Conservation (phyloP, 2,888 invertebrate species). For the Physocephala rufipes region DNA sequence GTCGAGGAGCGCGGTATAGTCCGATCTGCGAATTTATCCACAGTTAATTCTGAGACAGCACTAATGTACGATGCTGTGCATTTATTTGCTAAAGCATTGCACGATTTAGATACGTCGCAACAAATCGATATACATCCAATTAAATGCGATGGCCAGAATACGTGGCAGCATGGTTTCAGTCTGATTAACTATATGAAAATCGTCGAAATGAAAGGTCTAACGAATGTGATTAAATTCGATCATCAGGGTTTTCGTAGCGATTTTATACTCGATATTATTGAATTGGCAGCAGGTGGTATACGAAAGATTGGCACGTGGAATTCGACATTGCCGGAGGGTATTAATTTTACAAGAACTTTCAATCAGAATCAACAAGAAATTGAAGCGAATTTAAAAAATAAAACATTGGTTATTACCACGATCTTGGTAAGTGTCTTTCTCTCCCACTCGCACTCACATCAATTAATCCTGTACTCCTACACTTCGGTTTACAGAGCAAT, state of each 20-base stretch:
- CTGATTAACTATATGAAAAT: constrained; percentile 97
- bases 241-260: constrained; percentile 92
- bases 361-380: constrained; percentile 88
- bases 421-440: constrained; percentile 77
- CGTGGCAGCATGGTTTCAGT: constrained; percentile 94
- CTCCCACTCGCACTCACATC: too few relatives aligned
- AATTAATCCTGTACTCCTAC: neutral
- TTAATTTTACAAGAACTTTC: constrained; percentile 87
- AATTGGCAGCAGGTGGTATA: constrained; percentile 83
- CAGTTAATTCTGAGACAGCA: constrained; percentile 82
- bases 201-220: constrained; percentile 92
- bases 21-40: constrained; percentile 63
- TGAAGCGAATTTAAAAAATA: constrained; percentile 89
- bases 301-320: constrained; percentile 90
- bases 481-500: constrained; percentile 74
- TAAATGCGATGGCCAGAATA: constrained; percentile 86
- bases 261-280: constrained; percentile 91
- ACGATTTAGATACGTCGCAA: constrained; percentile 89
- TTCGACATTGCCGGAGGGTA: constrained; percentile 77
- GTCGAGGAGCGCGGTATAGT: constrained; percentile 77
- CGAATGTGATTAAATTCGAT: constrained; percentile 93
- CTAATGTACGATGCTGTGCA: constrained; percentile 96
- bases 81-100: constrained; percentile 90
- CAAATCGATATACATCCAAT: constrained; percentile 88
- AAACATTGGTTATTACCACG: constrained; percentile 90